Percentiles rank a stretch among this genome's conserved stretches.
Evolutionary conservation across 1,140 invertebrate species (phyloP).

Genomic region (Orius insidiosus): DNA sequence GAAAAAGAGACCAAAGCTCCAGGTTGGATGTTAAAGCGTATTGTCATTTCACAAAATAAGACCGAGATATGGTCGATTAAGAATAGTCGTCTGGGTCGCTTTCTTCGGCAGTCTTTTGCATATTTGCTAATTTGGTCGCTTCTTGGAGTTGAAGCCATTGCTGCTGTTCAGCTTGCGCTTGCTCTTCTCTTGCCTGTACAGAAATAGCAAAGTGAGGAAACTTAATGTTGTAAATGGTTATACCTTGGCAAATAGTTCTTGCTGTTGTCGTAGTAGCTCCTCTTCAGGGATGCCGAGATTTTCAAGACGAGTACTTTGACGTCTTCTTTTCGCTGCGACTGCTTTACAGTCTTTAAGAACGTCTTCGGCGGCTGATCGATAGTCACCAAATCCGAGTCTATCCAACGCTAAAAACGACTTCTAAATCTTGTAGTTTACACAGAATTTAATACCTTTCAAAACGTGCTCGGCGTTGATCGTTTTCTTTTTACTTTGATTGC

Average conservation of each 20-base stretch:
- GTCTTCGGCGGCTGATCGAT: slow-evolving; percentile 81
- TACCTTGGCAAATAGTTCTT: slow-evolving; percentile 92
- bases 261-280: slow-evolving; percentile 87
- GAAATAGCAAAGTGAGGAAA: no score
- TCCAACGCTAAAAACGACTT: slow-evolving; percentile 56
- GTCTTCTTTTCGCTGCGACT: slow-evolving; percentile 78
- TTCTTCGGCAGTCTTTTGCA: slow-evolving; percentile 19
- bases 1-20: no score
- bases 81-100: slow-evolving; percentile 21
- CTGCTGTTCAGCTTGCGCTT: slow-evolving; percentile 71
- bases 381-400: slow-evolving; percentile 82
- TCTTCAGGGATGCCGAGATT: slow-evolving; percentile 96
- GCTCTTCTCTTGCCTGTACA: slow-evolving; percentile 64
- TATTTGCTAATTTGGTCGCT: slow-evolving; percentile 28
- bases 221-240: no score
- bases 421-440: not conserved
- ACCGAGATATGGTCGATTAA: not conserved
- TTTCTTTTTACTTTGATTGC: slow-evolving; percentile 89
- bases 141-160: slow-evolving; percentile 75
- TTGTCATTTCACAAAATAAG: no score
- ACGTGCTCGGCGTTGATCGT: slow-evolving; percentile 97
- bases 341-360: slow-evolving; percentile 92
- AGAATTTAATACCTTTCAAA: slow-evolving; percentile 45
- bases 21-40: no score
- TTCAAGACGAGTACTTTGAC: slow-evolving; percentile 85